A percentile compares a stretch with the other conserved stretches of the same genome.
phyloP scores from a whole-genome alignment of 2,797 vertebrate genomes.

The Lithobates sylvaticus region DNA sequence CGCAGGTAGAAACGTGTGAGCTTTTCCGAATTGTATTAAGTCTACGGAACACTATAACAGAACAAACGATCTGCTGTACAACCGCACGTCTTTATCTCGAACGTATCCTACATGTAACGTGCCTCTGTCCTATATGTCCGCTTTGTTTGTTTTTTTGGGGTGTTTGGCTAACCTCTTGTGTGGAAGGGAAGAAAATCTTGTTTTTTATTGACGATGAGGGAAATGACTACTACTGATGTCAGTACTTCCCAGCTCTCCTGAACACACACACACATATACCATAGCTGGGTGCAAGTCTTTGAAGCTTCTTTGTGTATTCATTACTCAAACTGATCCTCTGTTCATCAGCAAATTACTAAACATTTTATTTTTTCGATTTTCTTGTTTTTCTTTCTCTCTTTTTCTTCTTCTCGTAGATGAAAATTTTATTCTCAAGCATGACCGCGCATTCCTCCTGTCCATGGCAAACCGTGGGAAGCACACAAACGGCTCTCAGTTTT shows the following conservation, averaged over 20 bases:
- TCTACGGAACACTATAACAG: no score
- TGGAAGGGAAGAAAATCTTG: background rate
- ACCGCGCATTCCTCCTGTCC: slow-evolving; percentile 97
- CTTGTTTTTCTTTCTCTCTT: slow-evolving; percentile 62
- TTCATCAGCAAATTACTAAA: background rate
- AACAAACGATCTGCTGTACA: no score
- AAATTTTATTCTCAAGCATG: slow-evolving; percentile 99
- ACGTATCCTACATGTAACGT: no score
- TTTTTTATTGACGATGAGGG: no score
- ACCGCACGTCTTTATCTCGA: no score
- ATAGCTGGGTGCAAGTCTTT: background rate
- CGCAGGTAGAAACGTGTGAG: no score
- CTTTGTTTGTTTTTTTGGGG: background rate
- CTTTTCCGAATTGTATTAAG: no score
- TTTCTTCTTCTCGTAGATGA: slow-evolving; percentile 91
- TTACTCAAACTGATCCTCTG: background rate
- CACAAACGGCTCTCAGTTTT: slow-evolving; percentile 99
- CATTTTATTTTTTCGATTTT: background rate
- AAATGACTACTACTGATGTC: background rate
- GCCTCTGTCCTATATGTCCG: no score
- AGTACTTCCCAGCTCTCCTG: background rate
- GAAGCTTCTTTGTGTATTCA: slow-evolving; percentile 12
- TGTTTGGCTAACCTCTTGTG: slow-evolving; percentile 14
- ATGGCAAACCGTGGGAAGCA: slow-evolving; percentile 99
- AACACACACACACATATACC: background rate